Conservation (phyloP, 2,888 invertebrate species). For the Clunio marinus region DNA sequence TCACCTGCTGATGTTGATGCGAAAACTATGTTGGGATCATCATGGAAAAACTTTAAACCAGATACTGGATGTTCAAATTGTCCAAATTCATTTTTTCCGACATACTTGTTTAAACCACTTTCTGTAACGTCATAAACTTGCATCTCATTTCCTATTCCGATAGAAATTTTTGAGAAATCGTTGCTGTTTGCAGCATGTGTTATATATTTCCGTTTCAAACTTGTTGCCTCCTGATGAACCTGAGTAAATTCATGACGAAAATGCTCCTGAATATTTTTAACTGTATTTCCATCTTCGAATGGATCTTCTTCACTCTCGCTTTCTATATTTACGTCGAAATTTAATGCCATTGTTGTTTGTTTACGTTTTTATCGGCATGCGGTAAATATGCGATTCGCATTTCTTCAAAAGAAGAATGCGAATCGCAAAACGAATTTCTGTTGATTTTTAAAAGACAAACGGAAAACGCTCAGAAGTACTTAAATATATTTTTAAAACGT, state of each 20-base stretch:
- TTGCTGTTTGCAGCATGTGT: constrained; percentile 57
- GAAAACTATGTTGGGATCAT: constrained; percentile 44
- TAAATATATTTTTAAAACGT: no score
- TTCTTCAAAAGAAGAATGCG: not conserved
- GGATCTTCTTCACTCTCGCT: constrained; percentile 43
- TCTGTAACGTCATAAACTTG: constrained; percentile 53
- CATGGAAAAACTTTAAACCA: constrained; percentile 47
- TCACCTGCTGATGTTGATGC: constrained; percentile 46
- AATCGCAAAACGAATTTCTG: constrained; percentile 2
- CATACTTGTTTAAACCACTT: constrained; percentile 45
- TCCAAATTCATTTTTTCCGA: constrained; percentile 31
- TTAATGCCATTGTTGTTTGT: constrained; percentile 1
- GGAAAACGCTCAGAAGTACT: no score
- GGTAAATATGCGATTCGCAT: not conserved
- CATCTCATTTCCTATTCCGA: constrained; percentile 54
- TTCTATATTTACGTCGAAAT: constrained; percentile 14
- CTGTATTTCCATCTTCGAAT: constrained; percentile 45
- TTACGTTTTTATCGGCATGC: not conserved
- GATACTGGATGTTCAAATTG: constrained; percentile 41
- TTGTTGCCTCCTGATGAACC: constrained; percentile 54
- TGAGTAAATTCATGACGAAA: constrained; percentile 46
- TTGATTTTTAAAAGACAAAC: not conserved
- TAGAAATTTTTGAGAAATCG: constrained; percentile 51
- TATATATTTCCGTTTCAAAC: constrained; percentile 58
- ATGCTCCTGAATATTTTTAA: constrained; percentile 44